A percentile compares a stretch with the other conserved stretches of the same genome.
These are phyloP conservation scores for Crypturellus undulatus DNA, from an alignment of 2,113 vertebrate genomes.

Conservation along the genomic window DNA sequence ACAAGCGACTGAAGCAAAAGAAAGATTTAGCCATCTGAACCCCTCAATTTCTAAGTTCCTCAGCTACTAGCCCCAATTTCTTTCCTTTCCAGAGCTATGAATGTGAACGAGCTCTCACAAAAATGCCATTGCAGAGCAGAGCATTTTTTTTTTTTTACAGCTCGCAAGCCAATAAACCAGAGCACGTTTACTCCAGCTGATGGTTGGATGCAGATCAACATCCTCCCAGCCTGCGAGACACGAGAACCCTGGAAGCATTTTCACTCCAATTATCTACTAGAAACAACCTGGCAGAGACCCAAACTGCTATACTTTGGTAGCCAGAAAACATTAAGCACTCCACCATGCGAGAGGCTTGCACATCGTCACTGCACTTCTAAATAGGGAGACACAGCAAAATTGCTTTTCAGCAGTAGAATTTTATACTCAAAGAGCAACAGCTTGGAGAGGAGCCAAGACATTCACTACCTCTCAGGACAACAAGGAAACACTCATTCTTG, in stretches of 20 bases:
- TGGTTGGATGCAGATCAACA: conserved; percentile 22
- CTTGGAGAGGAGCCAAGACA: neutral
- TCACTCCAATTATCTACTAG: neutral
- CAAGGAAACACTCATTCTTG: neutral
- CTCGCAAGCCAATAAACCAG: neutral
- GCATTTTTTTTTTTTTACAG: neutral
- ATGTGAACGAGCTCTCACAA: neutral
- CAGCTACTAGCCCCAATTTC: neutral
- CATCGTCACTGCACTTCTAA: neutral
- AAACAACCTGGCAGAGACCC: conserved; percentile 22
- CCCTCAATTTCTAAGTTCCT: neutral
- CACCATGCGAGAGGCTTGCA: neutral
- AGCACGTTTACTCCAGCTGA: conserved; percentile 6
- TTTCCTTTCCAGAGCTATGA: neutral
- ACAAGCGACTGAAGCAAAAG: neutral
- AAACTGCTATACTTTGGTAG: neutral
- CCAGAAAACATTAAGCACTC: neutral
- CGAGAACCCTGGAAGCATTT: conserved; percentile 20
- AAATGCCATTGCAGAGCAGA: neutral
- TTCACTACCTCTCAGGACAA: neutral
- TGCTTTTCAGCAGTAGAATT: neutral
- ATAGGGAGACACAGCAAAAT: neutral
- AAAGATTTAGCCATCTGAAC: neutral
- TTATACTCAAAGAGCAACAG: neutral
- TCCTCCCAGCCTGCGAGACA: neutral